phyloP scores from a whole-genome alignment of 2,888 invertebrate genomes.

The Pyrochroa serraticornis region DNA sequence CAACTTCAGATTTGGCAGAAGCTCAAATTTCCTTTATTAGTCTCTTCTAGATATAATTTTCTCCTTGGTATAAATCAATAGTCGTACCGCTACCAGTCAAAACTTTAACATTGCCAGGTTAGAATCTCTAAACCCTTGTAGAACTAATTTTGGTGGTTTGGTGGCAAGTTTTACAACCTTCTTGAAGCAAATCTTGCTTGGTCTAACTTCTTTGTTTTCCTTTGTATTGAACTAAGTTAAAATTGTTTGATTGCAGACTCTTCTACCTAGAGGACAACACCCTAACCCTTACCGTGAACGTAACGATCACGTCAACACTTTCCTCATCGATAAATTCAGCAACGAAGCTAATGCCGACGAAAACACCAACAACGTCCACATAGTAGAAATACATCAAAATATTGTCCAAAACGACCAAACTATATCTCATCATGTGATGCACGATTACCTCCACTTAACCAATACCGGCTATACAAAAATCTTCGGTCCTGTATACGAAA shows the following conservation, averaged over 20 bases:
- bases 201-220: not conserved
- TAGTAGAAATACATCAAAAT: constrained; percentile 54
- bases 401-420: constrained; percentile 61
- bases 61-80: too few species aligned
- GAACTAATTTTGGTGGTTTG: too few species aligned
- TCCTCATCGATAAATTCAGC: constrained; percentile 57
- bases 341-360: constrained; percentile 52
- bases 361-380: constrained; percentile 50
- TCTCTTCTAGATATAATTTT: too few species aligned
- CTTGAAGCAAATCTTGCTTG: not conserved
- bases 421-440: constrained; percentile 69
- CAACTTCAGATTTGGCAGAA: too few species aligned
- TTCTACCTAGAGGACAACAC: constrained; percentile 70
- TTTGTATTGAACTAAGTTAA: not conserved
- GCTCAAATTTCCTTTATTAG: too few species aligned
- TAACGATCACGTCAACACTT: constrained; percentile 64
- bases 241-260: constrained; percentile 59
- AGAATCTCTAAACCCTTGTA: too few species aligned
- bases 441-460: constrained; percentile 73
- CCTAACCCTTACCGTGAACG: constrained; percentile 68
- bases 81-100: too few species aligned
- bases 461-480: constrained; percentile 68
- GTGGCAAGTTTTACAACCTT: too few species aligned
- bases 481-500: constrained; percentile 64
- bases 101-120: too few species aligned